Evolutionary conservation across 1,140 invertebrate species (phyloP).

Genomic region (Teleopsis dalmanni): DNA sequence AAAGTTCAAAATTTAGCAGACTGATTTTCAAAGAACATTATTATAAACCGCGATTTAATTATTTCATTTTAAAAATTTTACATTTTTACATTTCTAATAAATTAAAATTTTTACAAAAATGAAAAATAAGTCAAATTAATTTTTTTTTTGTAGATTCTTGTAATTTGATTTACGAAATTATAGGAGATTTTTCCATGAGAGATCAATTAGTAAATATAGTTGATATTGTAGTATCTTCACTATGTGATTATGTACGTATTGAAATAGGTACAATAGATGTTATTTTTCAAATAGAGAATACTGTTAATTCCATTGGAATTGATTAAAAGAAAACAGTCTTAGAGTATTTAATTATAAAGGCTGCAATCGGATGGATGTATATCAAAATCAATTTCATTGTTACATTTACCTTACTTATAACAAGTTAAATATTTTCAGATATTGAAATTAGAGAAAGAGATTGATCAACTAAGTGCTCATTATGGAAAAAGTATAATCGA

Average conservation of each 20-base stretch:
- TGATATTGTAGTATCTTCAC: constrained; percentile 12
- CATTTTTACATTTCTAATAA: too few relatives aligned
- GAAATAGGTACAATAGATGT: constrained; percentile 45
- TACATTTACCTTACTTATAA: too few relatives aligned
- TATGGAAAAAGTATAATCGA: constrained; percentile 5
- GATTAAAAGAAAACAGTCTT: constrained; percentile 8
- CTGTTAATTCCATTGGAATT: constrained; percentile 31
- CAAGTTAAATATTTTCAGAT: constrained; percentile 3
- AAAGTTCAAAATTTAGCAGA: too few relatives aligned
- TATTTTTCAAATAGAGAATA: constrained; percentile 44
- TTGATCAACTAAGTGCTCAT: constrained; percentile 12
- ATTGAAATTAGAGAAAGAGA: constrained; percentile 13
- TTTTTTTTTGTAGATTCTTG: constrained; percentile 8
- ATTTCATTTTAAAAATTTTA: too few relatives aligned
- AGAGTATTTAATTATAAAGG: constrained; percentile 4
- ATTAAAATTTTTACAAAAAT: too few relatives aligned
- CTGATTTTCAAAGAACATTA: too few relatives aligned
- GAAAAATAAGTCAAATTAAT: not conserved
- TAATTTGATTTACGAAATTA: constrained; percentile 8
- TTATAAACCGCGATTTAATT: too few relatives aligned
- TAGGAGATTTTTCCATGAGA: constrained; percentile 7
- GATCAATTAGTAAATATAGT: too few relatives aligned
- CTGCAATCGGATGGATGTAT: constrained; percentile 33
- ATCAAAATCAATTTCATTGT: constrained; percentile 49
- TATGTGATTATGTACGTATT: constrained; percentile 29